A percentile compares a stretch with the other conserved stretches of the same genome.
phyloP scores from a whole-genome alignment of 2,888 invertebrate genomes.

The Drosophila parthenogenetica region DNA sequence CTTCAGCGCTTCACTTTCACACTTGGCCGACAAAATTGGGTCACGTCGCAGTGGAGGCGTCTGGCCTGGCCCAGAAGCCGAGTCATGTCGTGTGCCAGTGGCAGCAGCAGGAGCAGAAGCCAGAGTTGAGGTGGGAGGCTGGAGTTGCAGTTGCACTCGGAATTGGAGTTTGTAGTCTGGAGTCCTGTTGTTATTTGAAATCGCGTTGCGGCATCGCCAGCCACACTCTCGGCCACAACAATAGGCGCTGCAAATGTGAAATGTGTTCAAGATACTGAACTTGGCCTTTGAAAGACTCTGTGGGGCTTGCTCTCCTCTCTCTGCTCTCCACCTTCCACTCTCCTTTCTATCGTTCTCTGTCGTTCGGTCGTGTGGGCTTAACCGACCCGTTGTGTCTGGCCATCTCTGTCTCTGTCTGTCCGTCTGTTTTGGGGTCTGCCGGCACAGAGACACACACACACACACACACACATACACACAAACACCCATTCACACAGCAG shows the following conservation, averaged over 20 bases:
- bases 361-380: conserved; percentile 27
- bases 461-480: neutral
- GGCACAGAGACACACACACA: conserved; percentile 29
- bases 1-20: conserved; percentile 66
- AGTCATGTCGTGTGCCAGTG: conserved; percentile 30
- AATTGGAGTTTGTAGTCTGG: conserved; percentile 17
- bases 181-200: conserved; percentile 50
- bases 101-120: neutral
- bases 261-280: conserved; percentile 78
- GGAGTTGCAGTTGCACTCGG: neutral
- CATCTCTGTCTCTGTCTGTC: conserved; percentile 36
- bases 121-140: neutral
- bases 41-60: conserved; percentile 46
- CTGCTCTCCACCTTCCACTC: neutral
- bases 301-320: conserved; percentile 3
- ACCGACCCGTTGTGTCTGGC: conserved; percentile 20
- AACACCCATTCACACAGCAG: neutral
- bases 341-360: conserved; percentile 1
- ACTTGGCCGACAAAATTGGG: conserved; percentile 64
- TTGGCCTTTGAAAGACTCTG: conserved; percentile 67
- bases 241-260: conserved; percentile 64
- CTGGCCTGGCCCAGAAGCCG: conserved; percentile 57
- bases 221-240: conserved; percentile 60
- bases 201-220: conserved; percentile 51
- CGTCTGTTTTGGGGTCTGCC: conserved; percentile 27